These are phyloP conservation scores for Dromius quadrimaculatus DNA, from an alignment of 2,888 invertebrate species.

Conservation along the genomic window DNA sequence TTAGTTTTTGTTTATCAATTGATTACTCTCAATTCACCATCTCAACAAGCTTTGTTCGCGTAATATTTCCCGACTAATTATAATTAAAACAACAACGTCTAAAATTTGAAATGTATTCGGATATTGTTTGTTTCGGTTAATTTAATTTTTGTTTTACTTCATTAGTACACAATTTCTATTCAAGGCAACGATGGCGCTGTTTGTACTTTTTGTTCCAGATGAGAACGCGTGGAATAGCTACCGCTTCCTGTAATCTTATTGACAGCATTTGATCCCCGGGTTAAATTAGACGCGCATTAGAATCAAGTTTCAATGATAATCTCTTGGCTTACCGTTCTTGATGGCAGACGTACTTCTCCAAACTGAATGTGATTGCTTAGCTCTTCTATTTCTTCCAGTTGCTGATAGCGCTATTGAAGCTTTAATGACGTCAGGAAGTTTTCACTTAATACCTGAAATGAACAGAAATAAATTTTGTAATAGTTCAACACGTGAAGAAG, in stretches of 20 bases:
- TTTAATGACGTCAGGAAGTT: too few relatives aligned
- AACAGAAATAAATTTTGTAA: too few relatives aligned
- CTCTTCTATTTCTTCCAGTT: too few relatives aligned
- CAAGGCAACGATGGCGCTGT: slow-evolving; percentile 14
- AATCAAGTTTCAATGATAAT: slow-evolving; percentile 35
- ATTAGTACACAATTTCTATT: slow-evolving; percentile 39
- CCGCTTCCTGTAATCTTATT: slow-evolving; percentile 20
- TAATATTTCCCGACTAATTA: too few relatives aligned
- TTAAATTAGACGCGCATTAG: slow-evolving; percentile 41
- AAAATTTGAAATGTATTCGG: slow-evolving; percentile 24
- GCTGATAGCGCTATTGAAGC: too few relatives aligned
- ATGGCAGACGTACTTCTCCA: background rate
- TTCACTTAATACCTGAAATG: too few relatives aligned
- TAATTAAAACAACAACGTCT: too few relatives aligned
- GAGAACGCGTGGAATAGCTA: slow-evolving; percentile 16
- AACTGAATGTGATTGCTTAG: too few relatives aligned
- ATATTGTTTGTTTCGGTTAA: slow-evolving; percentile 23
- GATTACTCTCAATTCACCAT: too few relatives aligned
- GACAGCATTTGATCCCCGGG: slow-evolving; percentile 39
- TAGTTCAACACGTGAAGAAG: too few relatives aligned
- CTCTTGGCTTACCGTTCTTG: slow-evolving; percentile 25
- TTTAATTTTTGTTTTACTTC: slow-evolving; percentile 31
- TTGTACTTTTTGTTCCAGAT: slow-evolving; percentile 34
- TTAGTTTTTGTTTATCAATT: too few relatives aligned
- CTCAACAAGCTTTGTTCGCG: too few relatives aligned